Evolutionary conservation across 2,113 vertebrate genomes (phyloP).

Genomic region (Benitochromis conjunctus): DNA sequence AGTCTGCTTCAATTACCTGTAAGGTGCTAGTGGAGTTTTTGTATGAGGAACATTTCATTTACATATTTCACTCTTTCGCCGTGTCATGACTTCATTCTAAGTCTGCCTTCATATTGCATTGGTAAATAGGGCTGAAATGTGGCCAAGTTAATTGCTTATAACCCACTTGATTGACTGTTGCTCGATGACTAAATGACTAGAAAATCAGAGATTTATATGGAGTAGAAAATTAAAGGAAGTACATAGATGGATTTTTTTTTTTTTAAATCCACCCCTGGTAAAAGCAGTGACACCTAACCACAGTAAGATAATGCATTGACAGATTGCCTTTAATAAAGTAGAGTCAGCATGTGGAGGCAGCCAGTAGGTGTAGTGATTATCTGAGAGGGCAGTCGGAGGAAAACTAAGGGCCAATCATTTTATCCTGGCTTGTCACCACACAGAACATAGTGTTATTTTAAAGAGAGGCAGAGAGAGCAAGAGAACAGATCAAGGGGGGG

Average conservation of each 20-base stretch:
- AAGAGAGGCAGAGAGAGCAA: conserved; percentile 18
- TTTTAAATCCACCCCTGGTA: not conserved
- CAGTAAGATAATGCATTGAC: conserved; percentile 11
- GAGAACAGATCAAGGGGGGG: not conserved
- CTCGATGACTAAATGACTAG: not conserved
- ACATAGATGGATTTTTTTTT: not conserved
- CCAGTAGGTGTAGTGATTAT: conserved; percentile 52
- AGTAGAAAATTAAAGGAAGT: not conserved
- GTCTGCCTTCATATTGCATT: not conserved
- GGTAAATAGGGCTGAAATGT: not conserved
- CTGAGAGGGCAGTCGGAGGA: conserved; percentile 40
- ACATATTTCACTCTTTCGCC: not conserved
- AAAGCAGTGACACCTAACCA: conserved; percentile 5
- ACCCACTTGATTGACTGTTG: not conserved
- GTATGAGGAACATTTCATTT: not conserved
- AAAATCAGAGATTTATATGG: not conserved
- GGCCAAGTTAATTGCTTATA: not conserved
- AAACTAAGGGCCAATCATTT: conserved; percentile 74
- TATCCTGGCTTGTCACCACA: conserved; percentile 58
- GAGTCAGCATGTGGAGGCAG: conserved; percentile 33
- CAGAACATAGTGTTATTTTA: conserved; percentile 57
- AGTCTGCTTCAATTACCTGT: not conserved
- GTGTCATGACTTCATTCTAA: not conserved
- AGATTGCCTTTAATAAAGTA: conserved; percentile 45
- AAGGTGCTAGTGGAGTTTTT: not conserved